A percentile compares a stretch with the other conserved stretches of the same genome.
phyloP scores from a whole-genome alignment of 1,140 invertebrate species.

The Platyura marginata region DNA sequence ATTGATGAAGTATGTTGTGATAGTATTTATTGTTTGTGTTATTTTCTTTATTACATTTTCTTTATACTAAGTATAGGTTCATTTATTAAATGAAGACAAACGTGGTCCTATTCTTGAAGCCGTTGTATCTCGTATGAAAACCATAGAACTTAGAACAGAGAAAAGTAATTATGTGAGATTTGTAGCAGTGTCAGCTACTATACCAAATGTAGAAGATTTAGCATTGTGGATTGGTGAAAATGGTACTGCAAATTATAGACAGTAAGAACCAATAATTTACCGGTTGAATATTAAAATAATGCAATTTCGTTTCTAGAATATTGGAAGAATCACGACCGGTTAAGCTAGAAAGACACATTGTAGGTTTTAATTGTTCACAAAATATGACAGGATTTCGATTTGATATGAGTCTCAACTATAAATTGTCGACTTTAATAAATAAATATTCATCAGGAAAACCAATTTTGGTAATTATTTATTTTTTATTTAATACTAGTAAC shows the following conservation, averaged over 20 bases:
- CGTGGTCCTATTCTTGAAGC: conserved; percentile 62
- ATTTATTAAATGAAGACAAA: conserved; percentile 47
- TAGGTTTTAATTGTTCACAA: conserved; percentile 36
- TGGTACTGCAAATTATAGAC: background rate
- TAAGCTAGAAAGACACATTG: conserved; percentile 46
- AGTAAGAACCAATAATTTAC: no score
- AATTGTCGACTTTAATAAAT: conserved; percentile 43
- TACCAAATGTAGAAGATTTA: conserved; percentile 59
- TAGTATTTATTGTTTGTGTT: no score
- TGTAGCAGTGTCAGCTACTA: conserved; percentile 59
- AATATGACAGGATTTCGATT: conserved; percentile 46
- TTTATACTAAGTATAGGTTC: conserved; percentile 24
- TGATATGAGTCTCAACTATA: conserved; percentile 57
- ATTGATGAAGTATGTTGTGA: conserved; percentile 62
- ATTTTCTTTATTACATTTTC: conserved; percentile 4
- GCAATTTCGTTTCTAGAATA: conserved; percentile 31
- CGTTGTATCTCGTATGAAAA: conserved; percentile 59
- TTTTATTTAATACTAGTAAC: background rate
- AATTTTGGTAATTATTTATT: background rate
- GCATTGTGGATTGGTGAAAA: conserved; percentile 41
- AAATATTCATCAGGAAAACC: conserved; percentile 32
- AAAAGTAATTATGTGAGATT: conserved; percentile 27
- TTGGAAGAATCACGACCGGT: conserved; percentile 53
- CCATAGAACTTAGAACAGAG: conserved; percentile 21
- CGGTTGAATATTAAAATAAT: no score